Base-by-base conservation (phyloP, 2,113 vertebrate species). In the Lycaon pictus region DNA sequence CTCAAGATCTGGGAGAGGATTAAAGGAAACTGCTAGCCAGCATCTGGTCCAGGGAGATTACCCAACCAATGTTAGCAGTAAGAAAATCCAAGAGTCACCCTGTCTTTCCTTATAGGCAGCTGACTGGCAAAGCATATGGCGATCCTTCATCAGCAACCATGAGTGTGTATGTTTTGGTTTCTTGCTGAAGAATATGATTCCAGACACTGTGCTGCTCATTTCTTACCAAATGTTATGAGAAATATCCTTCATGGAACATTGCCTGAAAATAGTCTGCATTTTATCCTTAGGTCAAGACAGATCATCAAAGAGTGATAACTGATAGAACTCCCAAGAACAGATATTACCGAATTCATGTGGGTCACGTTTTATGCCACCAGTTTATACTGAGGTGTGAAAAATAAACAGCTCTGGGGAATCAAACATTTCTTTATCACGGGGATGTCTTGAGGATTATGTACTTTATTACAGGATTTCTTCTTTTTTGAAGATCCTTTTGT, bases 161-260 rank as follows among this genome's bases (percentile, higher is more conserved):
- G 51, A 51, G 32, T 11, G 3, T 0, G 0, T 23, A 27, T 3
- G 3, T 32, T 23, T n/a, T 1, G 7, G 62, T 81, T 81, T 56
- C 67, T 82, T 37, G 56, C 71, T 62, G 15, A 55, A 85, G 19
- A 93, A 55, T 7, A 58, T 53, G 19, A 76, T 16, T 67, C 16
- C 4, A 81, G 53, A 90, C 60, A 53, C 85, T 89, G 76, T 62
- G n/a, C 17, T 32, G 87, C 62, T 76, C 9, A 55, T 62, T 90
- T 84, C 86, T 83, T 43, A 56, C 32, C 72, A 91, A 82, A 85
- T 29, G 13, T 62, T 79, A n/a, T 7, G 7, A 97, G 51, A 72
- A 95, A 92, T 48, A 65, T 51, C 9, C 19, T 22, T 86, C n/a
- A 37, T 3, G 19, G 43, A 71, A 71, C 55, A 55, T 13, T 74